These are phyloP conservation scores for Hydrocynus forskahlii DNA, from an alignment of 2,797 vertebrate genomes.

Conservation along the genomic window DNA sequence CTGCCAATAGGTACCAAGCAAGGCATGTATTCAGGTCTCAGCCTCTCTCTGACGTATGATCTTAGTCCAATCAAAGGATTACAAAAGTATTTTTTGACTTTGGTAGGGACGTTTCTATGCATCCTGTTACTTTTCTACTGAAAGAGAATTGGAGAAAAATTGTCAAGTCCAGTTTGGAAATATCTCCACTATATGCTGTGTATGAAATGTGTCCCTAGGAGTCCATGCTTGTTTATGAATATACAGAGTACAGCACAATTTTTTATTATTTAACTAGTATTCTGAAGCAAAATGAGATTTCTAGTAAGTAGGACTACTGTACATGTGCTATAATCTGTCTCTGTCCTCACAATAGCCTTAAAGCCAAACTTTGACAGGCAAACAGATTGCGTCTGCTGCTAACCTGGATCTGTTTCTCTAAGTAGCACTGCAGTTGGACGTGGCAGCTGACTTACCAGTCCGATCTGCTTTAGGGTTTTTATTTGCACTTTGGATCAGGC, in stretches of 20 bases:
- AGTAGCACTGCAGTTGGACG: slow-evolving; percentile 52
- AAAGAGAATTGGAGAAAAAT: neutral
- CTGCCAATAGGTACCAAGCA: slow-evolving; percentile 73
- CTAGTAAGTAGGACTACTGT: neutral
- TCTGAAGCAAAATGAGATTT: neutral
- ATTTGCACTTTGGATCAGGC: slow-evolving; percentile 70
- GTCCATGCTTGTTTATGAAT: neutral
- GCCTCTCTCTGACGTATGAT: neutral
- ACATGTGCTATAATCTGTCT: neutral
- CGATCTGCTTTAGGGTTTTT: slow-evolving; percentile 77
- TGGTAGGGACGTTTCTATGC: neutral
- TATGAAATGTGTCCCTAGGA: neutral
- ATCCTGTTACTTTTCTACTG: neutral
- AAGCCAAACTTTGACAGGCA: neutral
- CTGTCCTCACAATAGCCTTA: neutral
- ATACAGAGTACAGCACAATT: neutral
- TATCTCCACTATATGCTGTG: neutral
- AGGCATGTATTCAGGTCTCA: slow-evolving; percentile 29
- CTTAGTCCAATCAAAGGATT: neutral
- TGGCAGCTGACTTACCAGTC: slow-evolving; percentile 64
- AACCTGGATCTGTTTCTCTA: slow-evolving; percentile 41
- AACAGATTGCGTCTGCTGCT: neutral
- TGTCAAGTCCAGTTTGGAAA: neutral
- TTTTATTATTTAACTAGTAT: neutral
- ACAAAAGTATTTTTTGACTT: neutral